Conservation (phyloP, 2,888 invertebrate genomes). For the Diaprepes abbreviatus region DNA sequence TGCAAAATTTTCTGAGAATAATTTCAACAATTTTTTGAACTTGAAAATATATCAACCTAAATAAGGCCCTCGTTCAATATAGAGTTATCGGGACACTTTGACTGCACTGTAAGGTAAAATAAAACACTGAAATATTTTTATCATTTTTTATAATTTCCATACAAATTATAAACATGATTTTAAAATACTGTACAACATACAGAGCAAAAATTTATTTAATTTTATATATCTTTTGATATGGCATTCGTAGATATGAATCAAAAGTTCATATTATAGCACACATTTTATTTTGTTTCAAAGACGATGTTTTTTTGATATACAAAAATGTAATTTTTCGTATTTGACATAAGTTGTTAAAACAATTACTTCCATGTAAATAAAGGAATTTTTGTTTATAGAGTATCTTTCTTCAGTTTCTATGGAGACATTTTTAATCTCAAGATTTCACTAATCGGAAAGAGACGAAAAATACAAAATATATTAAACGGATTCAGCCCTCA, state of each 20-base stretch:
- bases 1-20: no score
- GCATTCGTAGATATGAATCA: conserved; percentile 68
- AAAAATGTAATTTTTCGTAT: neutral
- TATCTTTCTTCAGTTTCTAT: neutral
- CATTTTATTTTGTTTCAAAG: conserved; percentile 53
- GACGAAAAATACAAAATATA: conserved; percentile 4
- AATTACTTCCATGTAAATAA: neutral
- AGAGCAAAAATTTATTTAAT: conserved; percentile 66
- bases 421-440: neutral
- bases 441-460: neutral
- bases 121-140: conserved; percentile 17
- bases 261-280: conserved; percentile 65
- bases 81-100: no score
- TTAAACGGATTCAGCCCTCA: conserved; percentile 14
- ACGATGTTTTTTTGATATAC: conserved; percentile 9
- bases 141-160: conserved; percentile 77
- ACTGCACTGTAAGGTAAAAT: conserved; percentile 40
- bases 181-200: conserved; percentile 84
- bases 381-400: neutral
- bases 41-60: no score
- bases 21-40: no score
- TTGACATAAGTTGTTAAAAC: neutral
- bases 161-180: conserved; percentile 85
- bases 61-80: no score
- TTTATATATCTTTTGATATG: conserved; percentile 65